phyloP scores from a whole-genome alignment of 2,888 invertebrate genomes.

The Apodemia hepburni region DNA sequence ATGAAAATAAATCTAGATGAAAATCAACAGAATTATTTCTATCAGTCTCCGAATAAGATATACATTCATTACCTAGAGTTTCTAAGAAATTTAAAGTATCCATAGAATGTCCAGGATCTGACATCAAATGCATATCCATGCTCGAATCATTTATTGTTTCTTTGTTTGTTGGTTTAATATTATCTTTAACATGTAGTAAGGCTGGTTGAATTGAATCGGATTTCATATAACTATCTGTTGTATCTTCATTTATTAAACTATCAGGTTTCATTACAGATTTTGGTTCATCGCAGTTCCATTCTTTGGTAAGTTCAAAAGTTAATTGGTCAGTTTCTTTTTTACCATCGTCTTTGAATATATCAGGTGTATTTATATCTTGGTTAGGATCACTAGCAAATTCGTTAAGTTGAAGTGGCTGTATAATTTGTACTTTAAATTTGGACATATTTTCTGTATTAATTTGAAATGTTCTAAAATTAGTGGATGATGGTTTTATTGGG shows the following conservation, averaged over 20 bases:
- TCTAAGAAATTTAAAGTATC: slow-evolving; percentile 60
- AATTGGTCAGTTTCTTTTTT: slow-evolving; percentile 16
- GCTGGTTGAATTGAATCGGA: slow-evolving; percentile 53
- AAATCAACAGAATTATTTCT: slow-evolving; percentile 64
- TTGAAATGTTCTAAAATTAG: slow-evolving; percentile 65
- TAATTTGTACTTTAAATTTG: slow-evolving; percentile 56
- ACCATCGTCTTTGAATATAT: slow-evolving; percentile 19
- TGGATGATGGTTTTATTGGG: slow-evolving; percentile 64
- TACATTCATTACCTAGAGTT: slow-evolving; percentile 57
- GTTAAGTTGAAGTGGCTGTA: slow-evolving; percentile 50
- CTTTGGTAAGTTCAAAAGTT: slow-evolving; percentile 36
- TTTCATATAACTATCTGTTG: slow-evolving; percentile 51
- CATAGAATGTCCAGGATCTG: slow-evolving; percentile 55
- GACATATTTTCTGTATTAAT: slow-evolving; percentile 60
- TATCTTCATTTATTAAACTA: slow-evolving; percentile 44
- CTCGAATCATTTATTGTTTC: slow-evolving; percentile 30
- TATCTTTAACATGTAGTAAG: slow-evolving; percentile 50
- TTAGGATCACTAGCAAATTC: slow-evolving; percentile 28
- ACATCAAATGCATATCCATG: slow-evolving; percentile 34
- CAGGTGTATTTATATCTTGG: slow-evolving; percentile 23
- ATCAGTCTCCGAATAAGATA: slow-evolving; percentile 59
- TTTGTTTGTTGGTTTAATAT: slow-evolving; percentile 31
- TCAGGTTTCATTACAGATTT: slow-evolving; percentile 39
- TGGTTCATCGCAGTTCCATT: slow-evolving; percentile 38
- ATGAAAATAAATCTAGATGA: slow-evolving; percentile 66